Evolutionary conservation across 30 jellyfish, hydroid and myxozoan genomes (phyloP), one percentile per base, ranked within the genome.

Genomic region (Clytia hemisphaerica): DNA sequence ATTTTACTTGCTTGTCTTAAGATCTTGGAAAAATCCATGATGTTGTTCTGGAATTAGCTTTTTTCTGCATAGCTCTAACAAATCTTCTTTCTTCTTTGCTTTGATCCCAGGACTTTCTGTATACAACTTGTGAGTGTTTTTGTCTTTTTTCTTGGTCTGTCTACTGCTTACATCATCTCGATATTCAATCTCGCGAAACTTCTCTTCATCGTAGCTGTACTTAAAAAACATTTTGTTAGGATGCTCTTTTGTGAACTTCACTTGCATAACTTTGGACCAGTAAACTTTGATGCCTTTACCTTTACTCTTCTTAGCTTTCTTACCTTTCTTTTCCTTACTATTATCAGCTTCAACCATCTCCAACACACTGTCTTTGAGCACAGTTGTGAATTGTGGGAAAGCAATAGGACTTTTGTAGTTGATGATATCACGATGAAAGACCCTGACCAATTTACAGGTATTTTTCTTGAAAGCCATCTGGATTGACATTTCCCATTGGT

Each of bases 401-500:
- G 3, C 61, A 19, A 19, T 48, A 19, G 21, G 31, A 48, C 27
- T 48, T 48, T 48, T 48, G 27, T 19, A 48, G 27, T 48, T 48
- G 3, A 48, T 58, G 25, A 3, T 58, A 58, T 58, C 44, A 29
- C 30, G 46, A 58, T 58, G 14, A 58, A 2, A 2, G 19, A 58
- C 25, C 71, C 25, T 45, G 30, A 45, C 4, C 30, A 19, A 3
- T 58, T 22, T 45, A 58, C 71, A 58, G 71, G 44, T 15, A 34
- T 58, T 58, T 58, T 58, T 2, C 30, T 58, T 58, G 2, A 58
- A 58, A 58, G 71, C 71, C 30, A 22, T 38, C 14, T 58, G 27
- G 58, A 58, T 58, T 58, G 71, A 22, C 30, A 34, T 18, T 58
- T 58, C 71, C 71, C 57, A 58, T 58, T 48, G 71, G 46, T 22